A percentile compares a stretch with the other conserved stretches of the same genome.
Evolutionary conservation across 2,797 vertebrate genomes (phyloP).

Genomic region (Cheirogaleus major): DNA sequence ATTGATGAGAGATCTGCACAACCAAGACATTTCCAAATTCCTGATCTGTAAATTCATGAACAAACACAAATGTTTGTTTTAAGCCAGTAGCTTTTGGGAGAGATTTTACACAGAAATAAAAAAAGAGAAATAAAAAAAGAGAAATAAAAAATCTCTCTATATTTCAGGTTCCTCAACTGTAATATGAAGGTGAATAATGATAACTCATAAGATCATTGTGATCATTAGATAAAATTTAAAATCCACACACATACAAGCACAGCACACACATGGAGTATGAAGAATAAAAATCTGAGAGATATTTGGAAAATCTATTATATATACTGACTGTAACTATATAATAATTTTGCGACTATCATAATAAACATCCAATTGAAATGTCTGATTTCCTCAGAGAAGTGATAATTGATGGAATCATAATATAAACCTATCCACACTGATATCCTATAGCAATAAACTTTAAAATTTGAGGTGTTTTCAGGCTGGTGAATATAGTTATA

Average conservation of each 20-base stretch:
- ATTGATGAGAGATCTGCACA: neutral
- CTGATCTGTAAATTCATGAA: neutral
- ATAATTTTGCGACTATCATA: neutral
- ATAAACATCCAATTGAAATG: neutral
- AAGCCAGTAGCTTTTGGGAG: neutral
- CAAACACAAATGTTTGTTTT: neutral
- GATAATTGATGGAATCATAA: neutral
- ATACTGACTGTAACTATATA: neutral
- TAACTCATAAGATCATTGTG: neutral
- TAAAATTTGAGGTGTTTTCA: neutral
- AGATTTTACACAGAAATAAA: neutral
- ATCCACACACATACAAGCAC: neutral
- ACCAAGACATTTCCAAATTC: neutral
- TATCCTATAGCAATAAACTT: slow-evolving; percentile 21
- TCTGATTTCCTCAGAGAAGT: neutral
- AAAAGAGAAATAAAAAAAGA: neutral
- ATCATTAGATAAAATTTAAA: neutral
- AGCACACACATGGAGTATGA: neutral
- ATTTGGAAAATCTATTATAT: neutral
- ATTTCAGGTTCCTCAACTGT: neutral
- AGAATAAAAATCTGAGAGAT: neutral
- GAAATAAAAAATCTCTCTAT: neutral
- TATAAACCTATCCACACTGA: neutral
- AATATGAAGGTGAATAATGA: neutral
- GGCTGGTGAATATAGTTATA: neutral